phyloP scores from a whole-genome alignment of 1,140 invertebrate genomes.

The Daktulosphaira vitifoliae region DNA sequence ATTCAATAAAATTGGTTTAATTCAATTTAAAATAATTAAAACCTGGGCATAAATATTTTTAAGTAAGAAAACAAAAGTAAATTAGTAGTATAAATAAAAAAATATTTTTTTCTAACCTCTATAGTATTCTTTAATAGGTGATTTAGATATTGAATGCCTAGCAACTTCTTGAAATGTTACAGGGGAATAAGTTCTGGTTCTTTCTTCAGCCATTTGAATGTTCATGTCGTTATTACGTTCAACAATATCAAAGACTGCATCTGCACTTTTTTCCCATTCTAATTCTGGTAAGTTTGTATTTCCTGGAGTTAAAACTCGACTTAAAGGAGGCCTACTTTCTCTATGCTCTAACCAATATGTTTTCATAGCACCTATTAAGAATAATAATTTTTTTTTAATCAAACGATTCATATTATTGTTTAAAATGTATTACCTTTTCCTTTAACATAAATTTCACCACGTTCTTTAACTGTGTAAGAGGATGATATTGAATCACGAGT shows the following conservation, averaged over 20 bases:
- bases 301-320: conserved; percentile 43
- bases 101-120: neutral
- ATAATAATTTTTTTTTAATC: neutral
- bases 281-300: conserved; percentile 23
- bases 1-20: too few species aligned
- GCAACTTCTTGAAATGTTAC: conserved; percentile 77
- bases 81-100: too few species aligned
- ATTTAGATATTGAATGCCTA: conserved; percentile 60
- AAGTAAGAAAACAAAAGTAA: too few species aligned
- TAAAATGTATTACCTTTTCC: conserved; percentile 59
- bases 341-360: conserved; percentile 80
- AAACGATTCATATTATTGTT: neutral
- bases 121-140: conserved; percentile 45
- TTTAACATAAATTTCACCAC: conserved; percentile 75
- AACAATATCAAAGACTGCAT: conserved; percentile 37
- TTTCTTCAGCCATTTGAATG: conserved; percentile 47
- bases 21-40: too few species aligned
- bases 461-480: conserved; percentile 66
- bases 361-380: conserved; percentile 68
- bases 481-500: conserved; percentile 67
- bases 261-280: conserved; percentile 44
- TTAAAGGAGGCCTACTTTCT: conserved; percentile 50
- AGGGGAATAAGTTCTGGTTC: conserved; percentile 62
- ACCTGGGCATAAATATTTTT: too few species aligned
- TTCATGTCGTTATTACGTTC: conserved; percentile 41